Conservation (phyloP, 1,140 invertebrate species). For the Zaprionus taronus region DNA sequence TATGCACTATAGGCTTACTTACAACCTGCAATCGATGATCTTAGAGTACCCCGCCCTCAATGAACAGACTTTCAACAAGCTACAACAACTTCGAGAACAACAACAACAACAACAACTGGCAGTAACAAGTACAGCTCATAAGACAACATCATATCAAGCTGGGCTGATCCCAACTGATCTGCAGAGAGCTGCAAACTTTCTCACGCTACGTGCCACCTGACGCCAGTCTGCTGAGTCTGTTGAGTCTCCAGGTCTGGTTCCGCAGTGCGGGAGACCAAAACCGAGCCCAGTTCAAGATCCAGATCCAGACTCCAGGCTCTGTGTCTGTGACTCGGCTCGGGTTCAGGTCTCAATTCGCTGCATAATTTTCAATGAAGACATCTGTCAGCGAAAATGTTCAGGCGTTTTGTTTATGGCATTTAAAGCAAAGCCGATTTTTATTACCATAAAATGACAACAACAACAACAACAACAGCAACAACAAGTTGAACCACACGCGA, state of each 20-base stretch:
- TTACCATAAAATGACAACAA: slow-evolving; percentile 68
- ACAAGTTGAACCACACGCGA: slow-evolving; percentile 69
- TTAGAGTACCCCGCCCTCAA: not conserved
- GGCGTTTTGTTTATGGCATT: slow-evolving; percentile 82
- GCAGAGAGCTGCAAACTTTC: slow-evolving; percentile 59
- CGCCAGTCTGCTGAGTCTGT: slow-evolving; percentile 44
- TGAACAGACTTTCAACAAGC: slow-evolving; percentile 3
- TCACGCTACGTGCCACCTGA: slow-evolving; percentile 76
- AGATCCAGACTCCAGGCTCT: not conserved
- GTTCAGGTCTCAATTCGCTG: slow-evolving; percentile 33
- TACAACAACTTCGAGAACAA: slow-evolving; percentile 8
- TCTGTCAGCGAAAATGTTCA: slow-evolving; percentile 83
- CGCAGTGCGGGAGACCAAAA: slow-evolving; percentile 7
- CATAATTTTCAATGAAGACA: slow-evolving; percentile 84
- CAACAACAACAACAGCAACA: slow-evolving; percentile 36
- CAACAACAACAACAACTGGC: slow-evolving; percentile 9
- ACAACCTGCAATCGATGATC: not conserved
- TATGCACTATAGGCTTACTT: not conserved
- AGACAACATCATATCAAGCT: slow-evolving; percentile 41
- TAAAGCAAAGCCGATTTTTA: slow-evolving; percentile 83
- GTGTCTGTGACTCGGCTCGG: not conserved
- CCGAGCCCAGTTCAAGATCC: not conserved
- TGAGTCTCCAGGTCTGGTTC: not conserved
- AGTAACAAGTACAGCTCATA: slow-evolving; percentile 40
- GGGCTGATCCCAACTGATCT: slow-evolving; percentile 12